These are phyloP conservation scores for Strigamia crassipes DNA, from an alignment of 2,888 invertebrate species.

Conservation along the genomic window DNA sequence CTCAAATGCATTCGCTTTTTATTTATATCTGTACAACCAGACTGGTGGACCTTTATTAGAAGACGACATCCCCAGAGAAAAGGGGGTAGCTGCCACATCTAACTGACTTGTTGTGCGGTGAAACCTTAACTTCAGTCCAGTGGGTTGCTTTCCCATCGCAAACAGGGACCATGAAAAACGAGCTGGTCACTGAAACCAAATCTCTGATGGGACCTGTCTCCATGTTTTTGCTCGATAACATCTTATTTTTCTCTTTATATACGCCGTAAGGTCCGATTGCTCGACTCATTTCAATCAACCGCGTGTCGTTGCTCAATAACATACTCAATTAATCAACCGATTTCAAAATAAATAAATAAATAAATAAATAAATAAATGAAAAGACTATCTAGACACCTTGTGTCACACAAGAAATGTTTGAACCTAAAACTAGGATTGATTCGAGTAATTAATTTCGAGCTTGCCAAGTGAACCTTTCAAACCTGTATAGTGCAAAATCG, in stretches of 20 bases:
- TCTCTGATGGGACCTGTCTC: constrained; percentile 42
- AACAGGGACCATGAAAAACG: not conserved
- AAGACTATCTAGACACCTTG: no score
- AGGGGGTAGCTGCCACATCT: constrained; percentile 5
- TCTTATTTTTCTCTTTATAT: not conserved
- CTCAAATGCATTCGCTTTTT: not conserved
- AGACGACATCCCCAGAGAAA: not conserved
- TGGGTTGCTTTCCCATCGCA: constrained; percentile 19
- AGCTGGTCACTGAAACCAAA: constrained; percentile 36
- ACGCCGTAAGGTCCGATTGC: not conserved
- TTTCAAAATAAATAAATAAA: not conserved
- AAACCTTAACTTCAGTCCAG: constrained; percentile 29
- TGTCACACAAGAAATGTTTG: no score
- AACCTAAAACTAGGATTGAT: not conserved
- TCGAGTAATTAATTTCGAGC: not conserved
- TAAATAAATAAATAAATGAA: no score
- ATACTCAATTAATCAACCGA: no score
- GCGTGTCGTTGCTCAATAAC: no score
- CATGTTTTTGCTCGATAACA: constrained; percentile 24
- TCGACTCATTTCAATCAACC: not conserved
- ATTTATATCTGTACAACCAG: not conserved
- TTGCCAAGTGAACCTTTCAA: not conserved
- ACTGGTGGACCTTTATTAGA: constrained; percentile 6
- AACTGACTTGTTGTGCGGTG: constrained; percentile 36
- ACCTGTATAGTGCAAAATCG: not conserved